Evolutionary conservation across 2,113 vertebrate genomes (phyloP).

Genomic region (Acrocephalus kingi): DNA sequence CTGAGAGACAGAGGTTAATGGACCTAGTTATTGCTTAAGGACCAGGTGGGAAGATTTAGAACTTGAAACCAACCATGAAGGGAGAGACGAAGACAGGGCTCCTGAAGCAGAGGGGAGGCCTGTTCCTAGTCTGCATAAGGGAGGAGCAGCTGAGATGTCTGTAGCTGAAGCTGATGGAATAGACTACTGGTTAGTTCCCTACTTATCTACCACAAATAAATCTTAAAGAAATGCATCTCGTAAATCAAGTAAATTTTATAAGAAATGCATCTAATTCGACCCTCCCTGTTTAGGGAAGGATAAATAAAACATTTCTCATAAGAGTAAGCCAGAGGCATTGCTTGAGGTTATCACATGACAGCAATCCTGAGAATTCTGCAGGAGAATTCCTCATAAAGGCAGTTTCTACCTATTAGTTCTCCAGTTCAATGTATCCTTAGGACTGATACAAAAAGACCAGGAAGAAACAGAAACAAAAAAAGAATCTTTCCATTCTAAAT

Average conservation of each 20-base stretch:
- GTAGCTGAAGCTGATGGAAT: not conserved
- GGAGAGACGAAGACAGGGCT: not conserved
- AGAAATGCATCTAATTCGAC: not conserved
- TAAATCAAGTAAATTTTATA: not conserved
- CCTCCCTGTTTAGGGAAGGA: not conserved
- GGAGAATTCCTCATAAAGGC: not conserved
- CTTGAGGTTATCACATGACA: not conserved
- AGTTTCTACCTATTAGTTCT: not conserved
- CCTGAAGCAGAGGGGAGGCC: not conserved
- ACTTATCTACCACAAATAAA: not conserved
- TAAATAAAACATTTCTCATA: not conserved
- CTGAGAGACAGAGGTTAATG: not conserved
- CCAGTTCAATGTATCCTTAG: not conserved
- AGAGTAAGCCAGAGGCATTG: not conserved
- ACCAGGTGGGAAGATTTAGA: not conserved
- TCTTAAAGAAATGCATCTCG: not conserved
- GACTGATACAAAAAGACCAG: not conserved
- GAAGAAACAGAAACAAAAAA: not conserved
- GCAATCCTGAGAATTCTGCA: not conserved
- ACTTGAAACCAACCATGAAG: not conserved
- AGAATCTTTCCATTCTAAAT: not conserved
- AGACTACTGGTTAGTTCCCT: not conserved
- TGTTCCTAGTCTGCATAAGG: not conserved
- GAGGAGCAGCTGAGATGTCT: not conserved
- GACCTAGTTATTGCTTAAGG: conserved; percentile 3